These are phyloP conservation scores for Poeciliopsis prolifica DNA, from an alignment of 2,113 vertebrate genomes.

Conservation along the genomic window DNA sequence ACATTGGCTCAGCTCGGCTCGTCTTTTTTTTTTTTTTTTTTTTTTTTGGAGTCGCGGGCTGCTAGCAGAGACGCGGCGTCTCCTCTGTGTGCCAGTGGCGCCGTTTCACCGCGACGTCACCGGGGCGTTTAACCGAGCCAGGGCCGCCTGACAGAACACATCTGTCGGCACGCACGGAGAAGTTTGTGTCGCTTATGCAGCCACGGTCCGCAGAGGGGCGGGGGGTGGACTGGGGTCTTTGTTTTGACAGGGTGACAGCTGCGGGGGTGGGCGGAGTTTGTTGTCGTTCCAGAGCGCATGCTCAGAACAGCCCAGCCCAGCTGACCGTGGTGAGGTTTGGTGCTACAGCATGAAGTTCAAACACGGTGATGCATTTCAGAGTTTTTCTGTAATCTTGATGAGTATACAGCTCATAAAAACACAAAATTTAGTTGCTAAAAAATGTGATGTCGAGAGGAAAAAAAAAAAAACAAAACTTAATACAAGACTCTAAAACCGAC, in stretches of 20 bases:
- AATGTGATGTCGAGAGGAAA: neutral
- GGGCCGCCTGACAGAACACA: conserved; percentile 7
- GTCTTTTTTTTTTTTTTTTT: conserved; percentile 7
- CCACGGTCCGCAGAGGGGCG: conserved; percentile 45
- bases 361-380: neutral
- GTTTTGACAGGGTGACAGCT: conserved; percentile 93
- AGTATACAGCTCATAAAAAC: neutral
- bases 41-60: conserved; percentile 46
- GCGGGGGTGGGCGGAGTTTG: conserved; percentile 83
- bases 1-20: conserved; percentile 69
- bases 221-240: conserved; percentile 73
- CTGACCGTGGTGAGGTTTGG: conserved; percentile 52
- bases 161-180: neutral
- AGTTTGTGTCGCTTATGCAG: conserved; percentile 52
- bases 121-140: conserved; percentile 17
- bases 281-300: conserved; percentile 72
- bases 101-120: conserved; percentile 5
- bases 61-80: conserved; percentile 23
- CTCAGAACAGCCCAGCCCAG: conserved; percentile 51
- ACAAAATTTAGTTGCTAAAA: neutral
- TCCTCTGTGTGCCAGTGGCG: neutral
- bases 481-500: neutral
- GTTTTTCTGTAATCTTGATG: neutral
- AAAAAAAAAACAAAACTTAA: neutral
- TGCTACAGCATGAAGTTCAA: neutral